These are phyloP conservation scores for Bedellia somnulentella DNA, from an alignment of 2,888 invertebrate species.

Conservation along the genomic window DNA sequence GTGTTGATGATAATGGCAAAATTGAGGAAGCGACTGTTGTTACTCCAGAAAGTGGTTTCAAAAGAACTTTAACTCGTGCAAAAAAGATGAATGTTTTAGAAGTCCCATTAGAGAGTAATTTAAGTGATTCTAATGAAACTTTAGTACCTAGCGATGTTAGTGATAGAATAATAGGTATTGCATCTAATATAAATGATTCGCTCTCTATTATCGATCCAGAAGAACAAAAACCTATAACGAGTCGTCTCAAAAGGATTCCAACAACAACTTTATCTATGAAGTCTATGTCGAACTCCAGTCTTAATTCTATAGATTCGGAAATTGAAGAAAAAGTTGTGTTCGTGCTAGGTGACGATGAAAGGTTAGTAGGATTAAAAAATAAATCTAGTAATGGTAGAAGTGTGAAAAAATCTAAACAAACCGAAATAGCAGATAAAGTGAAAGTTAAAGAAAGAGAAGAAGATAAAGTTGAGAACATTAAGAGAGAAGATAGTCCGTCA, in stretches of 20 bases:
- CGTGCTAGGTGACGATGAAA: constrained; percentile 72
- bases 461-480: constrained; percentile 14
- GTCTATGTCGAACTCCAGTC: constrained; percentile 34
- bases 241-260: constrained; percentile 27
- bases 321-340: constrained; percentile 62
- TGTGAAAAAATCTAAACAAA: constrained; percentile 34
- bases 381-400: constrained; percentile 40
- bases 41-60: constrained; percentile 31
- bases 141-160: constrained; percentile 26
- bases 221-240: constrained; percentile 17
- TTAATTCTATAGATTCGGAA: constrained; percentile 28
- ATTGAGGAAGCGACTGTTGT: constrained; percentile 16
- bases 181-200: constrained; percentile 33
- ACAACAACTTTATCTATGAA: constrained; percentile 29
- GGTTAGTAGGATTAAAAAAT: constrained; percentile 66
- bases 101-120: constrained; percentile 16
- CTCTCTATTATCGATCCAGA: constrained; percentile 28
- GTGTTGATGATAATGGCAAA: not conserved
- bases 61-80: too few relatives aligned
- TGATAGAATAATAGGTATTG: constrained; percentile 31
- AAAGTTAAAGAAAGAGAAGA: constrained; percentile 13
- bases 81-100: constrained; percentile 11
- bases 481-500: constrained; percentile 27
- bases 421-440: constrained; percentile 23
- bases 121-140: constrained; percentile 14